Conservation (phyloP, 2,113 vertebrate species). For the Apistogramma diplotaenia region DNA sequence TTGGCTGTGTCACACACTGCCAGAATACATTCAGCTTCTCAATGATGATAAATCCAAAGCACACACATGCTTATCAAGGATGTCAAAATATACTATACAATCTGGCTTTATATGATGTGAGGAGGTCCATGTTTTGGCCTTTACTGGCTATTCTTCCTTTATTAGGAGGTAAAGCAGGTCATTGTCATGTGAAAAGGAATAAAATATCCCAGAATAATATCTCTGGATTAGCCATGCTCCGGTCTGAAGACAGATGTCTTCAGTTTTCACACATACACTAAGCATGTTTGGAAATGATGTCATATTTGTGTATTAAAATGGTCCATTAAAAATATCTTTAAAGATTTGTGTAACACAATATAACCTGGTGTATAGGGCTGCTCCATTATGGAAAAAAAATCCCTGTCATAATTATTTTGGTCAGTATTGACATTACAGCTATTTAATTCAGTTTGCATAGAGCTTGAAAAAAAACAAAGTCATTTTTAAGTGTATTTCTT, state of each 20-base stretch:
- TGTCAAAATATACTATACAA: background rate
- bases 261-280: background rate
- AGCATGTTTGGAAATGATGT: background rate
- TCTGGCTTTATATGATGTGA: background rate
- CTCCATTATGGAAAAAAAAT: too few species aligned
- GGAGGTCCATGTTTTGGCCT: background rate
- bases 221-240: background rate
- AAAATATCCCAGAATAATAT: background rate
- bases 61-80: background rate
- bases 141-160: background rate
- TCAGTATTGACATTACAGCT: background rate
- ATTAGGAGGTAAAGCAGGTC: constrained; percentile 3
- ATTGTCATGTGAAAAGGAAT: constrained; percentile 11
- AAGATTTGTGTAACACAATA: background rate
- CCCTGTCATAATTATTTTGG: background rate
- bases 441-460: background rate
- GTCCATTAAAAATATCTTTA: background rate
- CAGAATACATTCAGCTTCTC: background rate
- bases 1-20: background rate
- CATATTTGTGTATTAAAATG: background rate
- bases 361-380: background rate
- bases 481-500: background rate
- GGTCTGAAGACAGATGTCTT: background rate
- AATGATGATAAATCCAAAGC: background rate
- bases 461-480: background rate